Evolutionary conservation across 2,797 vertebrate species (phyloP).

Genomic region (Gymnoscopelus braueri): DNA sequence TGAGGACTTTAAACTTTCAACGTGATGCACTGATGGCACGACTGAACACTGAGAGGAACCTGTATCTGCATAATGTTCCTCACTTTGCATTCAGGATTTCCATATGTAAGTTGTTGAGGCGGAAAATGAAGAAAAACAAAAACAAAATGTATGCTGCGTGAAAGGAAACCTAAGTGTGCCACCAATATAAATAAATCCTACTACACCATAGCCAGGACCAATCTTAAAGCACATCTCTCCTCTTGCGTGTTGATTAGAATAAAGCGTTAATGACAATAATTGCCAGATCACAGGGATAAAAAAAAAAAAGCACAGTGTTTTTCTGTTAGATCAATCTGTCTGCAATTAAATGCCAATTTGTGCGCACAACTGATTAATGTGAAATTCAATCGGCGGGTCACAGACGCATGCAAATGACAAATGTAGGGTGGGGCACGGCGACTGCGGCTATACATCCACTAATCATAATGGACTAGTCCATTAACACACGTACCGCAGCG

Average conservation of each 20-base stretch:
- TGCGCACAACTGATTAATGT: slow-evolving; percentile 62
- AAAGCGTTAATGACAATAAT: slow-evolving; percentile 5
- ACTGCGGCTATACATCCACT: slow-evolving; percentile 60
- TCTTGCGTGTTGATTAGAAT: slow-evolving; percentile 26
- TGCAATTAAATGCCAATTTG: slow-evolving; percentile 63
- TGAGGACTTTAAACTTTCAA: slow-evolving; percentile 3
- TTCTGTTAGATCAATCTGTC: slow-evolving; percentile 52
- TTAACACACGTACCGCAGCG: slow-evolving; percentile 75
- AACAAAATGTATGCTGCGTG: neutral
- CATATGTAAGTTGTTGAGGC: slow-evolving; percentile 4
- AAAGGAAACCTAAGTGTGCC: neutral
- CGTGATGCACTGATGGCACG: slow-evolving; percentile 5
- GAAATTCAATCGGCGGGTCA: slow-evolving; percentile 59
- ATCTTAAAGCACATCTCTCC: slow-evolving; percentile 12
- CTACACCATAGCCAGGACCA: neutral
- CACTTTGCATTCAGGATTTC: neutral
- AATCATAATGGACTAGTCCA: slow-evolving; percentile 80
- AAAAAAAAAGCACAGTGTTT: slow-evolving; percentile 22
- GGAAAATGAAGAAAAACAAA: neutral
- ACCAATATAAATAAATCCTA: neutral
- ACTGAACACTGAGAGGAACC: slow-evolving; percentile 7
- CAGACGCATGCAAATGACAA: slow-evolving; percentile 71
- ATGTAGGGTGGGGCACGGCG: slow-evolving; percentile 58
- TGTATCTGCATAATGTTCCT: neutral
- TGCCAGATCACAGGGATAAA: slow-evolving; percentile 11